A percentile compares a stretch with the other conserved stretches of the same genome.
phyloP scores from a whole-genome alignment of 1,140 invertebrate genomes.

The Rhyacophila brunnea region DNA sequence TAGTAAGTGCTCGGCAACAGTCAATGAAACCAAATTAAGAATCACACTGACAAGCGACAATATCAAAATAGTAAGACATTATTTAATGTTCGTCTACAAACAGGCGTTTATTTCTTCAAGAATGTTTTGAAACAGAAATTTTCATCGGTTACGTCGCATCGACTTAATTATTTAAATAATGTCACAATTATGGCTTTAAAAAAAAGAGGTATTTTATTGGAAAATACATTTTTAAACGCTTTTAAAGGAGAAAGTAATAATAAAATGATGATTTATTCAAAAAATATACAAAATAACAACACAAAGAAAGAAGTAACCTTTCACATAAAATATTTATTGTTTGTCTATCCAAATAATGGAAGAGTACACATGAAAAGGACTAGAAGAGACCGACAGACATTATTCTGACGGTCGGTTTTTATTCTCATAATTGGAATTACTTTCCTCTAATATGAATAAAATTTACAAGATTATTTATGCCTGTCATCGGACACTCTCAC shows the following conservation, averaged over 20 bases:
- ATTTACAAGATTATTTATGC: slow-evolving; percentile 1
- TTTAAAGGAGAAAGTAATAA: slow-evolving; percentile 18
- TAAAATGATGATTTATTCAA: slow-evolving; percentile 17
- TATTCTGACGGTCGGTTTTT: background rate
- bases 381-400: slow-evolving; percentile 26
- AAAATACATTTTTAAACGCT: slow-evolving; percentile 19
- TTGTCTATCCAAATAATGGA: slow-evolving; percentile 33
- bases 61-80: slow-evolving; percentile 8
- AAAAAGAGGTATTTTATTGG: slow-evolving; percentile 15
- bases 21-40: slow-evolving; percentile 9
- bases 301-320: slow-evolving; percentile 32
- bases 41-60: slow-evolving; percentile 20
- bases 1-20: slow-evolving; percentile 2
- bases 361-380: slow-evolving; percentile 33
- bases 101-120: background rate
- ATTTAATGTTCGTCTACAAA: slow-evolving; percentile 1
- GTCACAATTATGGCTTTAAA: slow-evolving; percentile 22
- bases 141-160: slow-evolving; percentile 3
- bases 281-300: slow-evolving; percentile 34
- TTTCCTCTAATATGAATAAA: background rate
- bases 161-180: slow-evolving; percentile 15
- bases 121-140: slow-evolving; percentile 2
- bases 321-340: slow-evolving; percentile 32
- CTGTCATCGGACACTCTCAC: background rate
- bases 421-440: slow-evolving; percentile 6